phyloP scores from a whole-genome alignment of 2,797 vertebrate species.

The Sebastes steindachneri region DNA sequence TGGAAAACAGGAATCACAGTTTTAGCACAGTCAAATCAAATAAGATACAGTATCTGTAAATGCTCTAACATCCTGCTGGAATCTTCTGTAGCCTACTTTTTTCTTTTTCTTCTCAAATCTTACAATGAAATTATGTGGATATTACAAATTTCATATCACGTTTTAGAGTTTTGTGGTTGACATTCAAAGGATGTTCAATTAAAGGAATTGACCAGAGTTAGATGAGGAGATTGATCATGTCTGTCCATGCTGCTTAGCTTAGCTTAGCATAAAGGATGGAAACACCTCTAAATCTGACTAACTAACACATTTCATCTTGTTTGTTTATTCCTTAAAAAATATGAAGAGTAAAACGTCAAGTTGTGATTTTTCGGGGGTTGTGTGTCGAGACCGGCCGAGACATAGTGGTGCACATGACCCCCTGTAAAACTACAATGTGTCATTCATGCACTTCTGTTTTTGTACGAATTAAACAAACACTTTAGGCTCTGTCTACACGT shows the following conservation, averaged over 20 bases:
- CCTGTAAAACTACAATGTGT: too few relatives aligned
- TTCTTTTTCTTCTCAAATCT: not conserved
- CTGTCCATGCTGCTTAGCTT: not conserved
- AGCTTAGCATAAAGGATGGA: not conserved
- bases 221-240: not conserved
- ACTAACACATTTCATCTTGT: too few relatives aligned
- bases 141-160: not conserved
- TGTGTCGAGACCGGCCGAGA: too few relatives aligned
- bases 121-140: not conserved
- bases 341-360: too few relatives aligned
- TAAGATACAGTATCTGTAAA: constrained; percentile 28
- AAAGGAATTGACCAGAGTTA: not conserved
- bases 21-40: constrained; percentile 50
- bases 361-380: too few relatives aligned
- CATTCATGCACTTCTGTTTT: too few relatives aligned
- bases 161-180: not conserved
- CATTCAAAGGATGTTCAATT: not conserved
- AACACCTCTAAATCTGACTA: not conserved
- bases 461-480: rapidly evolving
- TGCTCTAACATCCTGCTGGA: constrained; percentile 14
- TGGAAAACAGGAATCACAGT: constrained; percentile 54
- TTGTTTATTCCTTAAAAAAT: too few relatives aligned
- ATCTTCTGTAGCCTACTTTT: not conserved
- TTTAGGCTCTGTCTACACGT: too few relatives aligned
- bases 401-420: too few relatives aligned